Conservation (phyloP, 2,797 vertebrate species). For the Dromococcyx pavoninus region DNA sequence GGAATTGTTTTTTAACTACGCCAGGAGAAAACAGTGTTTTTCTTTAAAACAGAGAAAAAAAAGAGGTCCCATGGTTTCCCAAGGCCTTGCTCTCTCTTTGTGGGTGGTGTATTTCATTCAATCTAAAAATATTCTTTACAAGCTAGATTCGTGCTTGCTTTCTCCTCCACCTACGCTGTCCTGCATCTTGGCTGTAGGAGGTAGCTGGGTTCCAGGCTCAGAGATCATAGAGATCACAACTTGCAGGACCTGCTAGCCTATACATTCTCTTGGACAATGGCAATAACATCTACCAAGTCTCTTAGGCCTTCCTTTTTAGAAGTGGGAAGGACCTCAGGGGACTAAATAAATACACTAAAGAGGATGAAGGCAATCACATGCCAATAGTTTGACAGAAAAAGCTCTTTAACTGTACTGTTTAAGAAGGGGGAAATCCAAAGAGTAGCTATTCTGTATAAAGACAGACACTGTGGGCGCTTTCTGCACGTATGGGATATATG, state of each 20-base stretch:
- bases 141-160: background rate
- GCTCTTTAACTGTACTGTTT: background rate
- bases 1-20: conserved; percentile 72
- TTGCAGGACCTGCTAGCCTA: background rate
- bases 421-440: background rate
- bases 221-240: background rate
- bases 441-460: background rate
- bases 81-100: conserved; percentile 27
- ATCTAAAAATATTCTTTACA: conserved; percentile 26
- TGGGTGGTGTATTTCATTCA: conserved; percentile 18
- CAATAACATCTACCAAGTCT: background rate
- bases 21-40: conserved; percentile 42
- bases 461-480: background rate
- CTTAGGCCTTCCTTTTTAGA: background rate
- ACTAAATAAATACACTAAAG: background rate
- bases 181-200: background rate
- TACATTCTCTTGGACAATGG: background rate
- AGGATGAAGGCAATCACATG: background rate
- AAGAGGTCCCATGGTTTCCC: conserved; percentile 16
- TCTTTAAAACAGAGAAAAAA: conserved; percentile 31
- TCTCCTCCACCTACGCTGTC: background rate
- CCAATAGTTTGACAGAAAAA: background rate
- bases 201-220: background rate
- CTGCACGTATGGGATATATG: background rate
- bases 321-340: background rate